phyloP scores from a whole-genome alignment of 2,113 vertebrate genomes.

The Brachyhypopomus gauderio region DNA sequence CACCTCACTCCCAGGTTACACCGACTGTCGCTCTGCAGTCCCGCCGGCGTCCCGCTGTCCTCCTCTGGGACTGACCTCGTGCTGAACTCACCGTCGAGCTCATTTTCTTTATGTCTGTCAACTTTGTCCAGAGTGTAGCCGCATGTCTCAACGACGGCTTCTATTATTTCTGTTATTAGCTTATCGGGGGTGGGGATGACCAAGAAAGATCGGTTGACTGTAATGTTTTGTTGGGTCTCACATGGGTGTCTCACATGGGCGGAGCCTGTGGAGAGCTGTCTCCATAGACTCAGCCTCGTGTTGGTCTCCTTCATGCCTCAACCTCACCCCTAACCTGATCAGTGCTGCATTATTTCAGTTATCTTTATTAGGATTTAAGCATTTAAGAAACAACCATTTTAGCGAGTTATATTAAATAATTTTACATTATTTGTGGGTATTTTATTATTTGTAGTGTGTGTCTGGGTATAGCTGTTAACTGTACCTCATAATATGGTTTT shows the following conservation, averaged over 20 bases:
- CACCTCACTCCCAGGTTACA: not conserved
- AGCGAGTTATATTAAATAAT: constrained; percentile 37
- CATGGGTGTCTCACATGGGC: not conserved
- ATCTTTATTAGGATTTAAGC: constrained; percentile 42
- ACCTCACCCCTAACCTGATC: constrained; percentile 16
- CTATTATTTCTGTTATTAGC: constrained; percentile 17
- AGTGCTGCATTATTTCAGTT: constrained; percentile 42
- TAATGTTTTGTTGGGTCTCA: not conserved
- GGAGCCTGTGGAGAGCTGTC: not conserved
- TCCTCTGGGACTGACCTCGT: constrained; percentile 1
- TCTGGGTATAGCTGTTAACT: not conserved
- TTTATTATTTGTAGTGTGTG: not conserved
- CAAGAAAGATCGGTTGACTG: not conserved
- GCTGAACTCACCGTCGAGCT: not conserved
- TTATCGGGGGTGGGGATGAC: not conserved
- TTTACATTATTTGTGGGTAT: constrained; percentile 22
- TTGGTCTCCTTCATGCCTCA: not conserved
- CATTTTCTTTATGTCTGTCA: not conserved
- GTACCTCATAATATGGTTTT: not conserved
- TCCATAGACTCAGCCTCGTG: not conserved
- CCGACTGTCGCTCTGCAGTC: constrained; percentile 9
- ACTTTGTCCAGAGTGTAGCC: constrained; percentile 11
- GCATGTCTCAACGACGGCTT: not conserved
- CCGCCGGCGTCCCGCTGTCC: not conserved
- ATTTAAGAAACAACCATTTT: constrained; percentile 21